These are phyloP conservation scores for Girardinichthys multiradiatus DNA, from an alignment of 2,113 vertebrate species.

Conservation along the genomic window DNA sequence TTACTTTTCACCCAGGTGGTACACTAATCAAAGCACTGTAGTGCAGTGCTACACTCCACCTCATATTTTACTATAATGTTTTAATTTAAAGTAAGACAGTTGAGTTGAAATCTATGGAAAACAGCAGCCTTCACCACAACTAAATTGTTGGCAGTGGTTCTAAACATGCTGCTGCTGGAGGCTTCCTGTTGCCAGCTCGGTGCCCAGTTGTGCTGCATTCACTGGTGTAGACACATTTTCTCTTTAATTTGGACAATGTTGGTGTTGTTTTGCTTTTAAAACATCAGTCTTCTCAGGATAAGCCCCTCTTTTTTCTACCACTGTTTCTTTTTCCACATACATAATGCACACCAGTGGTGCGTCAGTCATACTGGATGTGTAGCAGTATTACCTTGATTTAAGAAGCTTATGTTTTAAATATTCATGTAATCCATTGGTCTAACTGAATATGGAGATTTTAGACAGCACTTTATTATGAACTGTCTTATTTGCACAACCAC, in stretches of 20 bases:
- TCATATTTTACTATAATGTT: neutral
- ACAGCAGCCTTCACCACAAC: neutral
- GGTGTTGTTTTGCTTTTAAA: neutral
- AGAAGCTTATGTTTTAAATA: constrained; percentile 13
- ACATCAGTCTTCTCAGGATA: neutral
- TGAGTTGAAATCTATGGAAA: neutral
- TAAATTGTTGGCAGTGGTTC: neutral
- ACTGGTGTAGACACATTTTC: neutral
- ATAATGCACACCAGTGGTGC: too few species aligned
- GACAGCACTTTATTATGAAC: constrained; percentile 61
- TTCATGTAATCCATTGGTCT: constrained; percentile 22
- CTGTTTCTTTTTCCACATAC: neutral
- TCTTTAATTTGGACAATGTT: neutral
- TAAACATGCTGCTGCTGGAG: neutral
- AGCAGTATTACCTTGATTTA: constrained; percentile 6
- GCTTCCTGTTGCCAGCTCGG: neutral
- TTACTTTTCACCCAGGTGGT: too few species aligned
- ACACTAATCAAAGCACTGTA: too few species aligned
- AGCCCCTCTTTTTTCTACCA: neutral
- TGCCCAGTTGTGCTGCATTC: neutral
- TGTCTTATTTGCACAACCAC: constrained; percentile 70
- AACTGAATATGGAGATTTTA: constrained; percentile 50
- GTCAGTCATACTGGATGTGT: too few species aligned
- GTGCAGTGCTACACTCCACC: neutral
- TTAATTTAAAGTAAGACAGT: neutral